These are phyloP conservation scores for Mimachlamys varia DNA, from an alignment of 2,888 invertebrate genomes.

Conservation along the genomic window DNA sequence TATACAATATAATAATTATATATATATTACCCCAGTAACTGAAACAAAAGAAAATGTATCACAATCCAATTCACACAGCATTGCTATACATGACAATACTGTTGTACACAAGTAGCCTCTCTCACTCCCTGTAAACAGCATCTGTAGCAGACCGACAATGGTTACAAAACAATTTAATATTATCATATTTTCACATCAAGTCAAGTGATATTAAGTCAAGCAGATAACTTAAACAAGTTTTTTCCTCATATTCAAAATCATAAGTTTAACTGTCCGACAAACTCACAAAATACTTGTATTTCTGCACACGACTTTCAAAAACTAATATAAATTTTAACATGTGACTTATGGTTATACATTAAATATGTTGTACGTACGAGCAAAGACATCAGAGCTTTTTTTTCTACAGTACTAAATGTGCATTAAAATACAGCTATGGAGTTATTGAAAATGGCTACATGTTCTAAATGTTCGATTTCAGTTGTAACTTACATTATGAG, in stretches of 20 bases:
- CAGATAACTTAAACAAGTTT: too few species aligned
- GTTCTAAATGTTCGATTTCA: too few species aligned
- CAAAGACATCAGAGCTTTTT: background rate
- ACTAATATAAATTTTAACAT: too few species aligned
- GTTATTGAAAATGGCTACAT: too few species aligned
- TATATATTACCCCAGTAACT: constrained; percentile 17
- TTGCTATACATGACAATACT: background rate
- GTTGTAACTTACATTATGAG: background rate
- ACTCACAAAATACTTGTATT: too few species aligned
- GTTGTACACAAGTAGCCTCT: background rate
- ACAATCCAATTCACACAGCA: constrained; percentile 21
- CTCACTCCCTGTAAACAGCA: background rate
- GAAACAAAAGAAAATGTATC: constrained; percentile 1
- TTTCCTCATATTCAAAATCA: too few species aligned
- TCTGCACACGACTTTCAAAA: too few species aligned
- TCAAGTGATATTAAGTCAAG: background rate
- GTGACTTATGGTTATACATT: background rate
- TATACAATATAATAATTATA: background rate
- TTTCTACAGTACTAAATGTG: background rate
- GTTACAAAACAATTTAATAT: background rate
- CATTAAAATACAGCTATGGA: too few species aligned
- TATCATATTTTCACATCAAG: background rate
- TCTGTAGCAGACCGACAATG: background rate
- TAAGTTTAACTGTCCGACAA: too few species aligned
- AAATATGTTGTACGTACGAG: background rate